These are phyloP conservation scores for Lynx canadensis DNA, from an alignment of 2,113 vertebrate genomes.

Conservation along the genomic window DNA sequence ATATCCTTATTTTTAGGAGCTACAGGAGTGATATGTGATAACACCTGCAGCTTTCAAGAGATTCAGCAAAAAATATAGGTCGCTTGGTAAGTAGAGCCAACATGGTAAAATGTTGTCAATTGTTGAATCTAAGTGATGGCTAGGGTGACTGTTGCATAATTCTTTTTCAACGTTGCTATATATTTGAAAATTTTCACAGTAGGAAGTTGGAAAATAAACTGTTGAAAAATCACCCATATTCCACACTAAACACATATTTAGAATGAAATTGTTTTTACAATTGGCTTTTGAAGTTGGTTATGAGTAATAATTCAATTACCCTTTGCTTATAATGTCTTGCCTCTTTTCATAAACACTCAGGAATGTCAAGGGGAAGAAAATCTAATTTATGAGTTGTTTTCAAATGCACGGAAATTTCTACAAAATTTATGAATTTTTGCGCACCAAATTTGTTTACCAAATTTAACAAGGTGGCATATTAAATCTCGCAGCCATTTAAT, in stretches of 20 bases:
- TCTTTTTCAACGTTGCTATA: not conserved
- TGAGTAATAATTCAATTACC: not conserved
- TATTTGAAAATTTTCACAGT: not conserved
- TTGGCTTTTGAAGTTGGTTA: not conserved
- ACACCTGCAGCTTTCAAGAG: not conserved
- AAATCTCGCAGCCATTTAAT: not conserved
- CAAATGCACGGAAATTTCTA: not conserved
- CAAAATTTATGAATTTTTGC: not conserved
- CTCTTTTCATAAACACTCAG: not conserved
- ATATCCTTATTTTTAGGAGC: not conserved
- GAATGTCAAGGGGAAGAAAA: not conserved
- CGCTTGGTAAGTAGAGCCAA: not conserved
- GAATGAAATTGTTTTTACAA: not conserved
- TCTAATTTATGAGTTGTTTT: not conserved
- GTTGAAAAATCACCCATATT: not conserved
- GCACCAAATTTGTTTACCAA: not conserved
- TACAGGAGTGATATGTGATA: not conserved
- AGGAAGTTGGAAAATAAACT: not conserved
- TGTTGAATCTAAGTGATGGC: not conserved
- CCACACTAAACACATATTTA: not conserved
- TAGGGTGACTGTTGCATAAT: too few relatives aligned
- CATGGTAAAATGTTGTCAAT: not conserved
- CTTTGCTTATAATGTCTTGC: not conserved
- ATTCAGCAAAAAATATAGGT: constrained; percentile 6
- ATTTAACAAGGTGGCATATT: not conserved